Percentiles rank a stretch among this genome's conserved stretches.
Evolutionary conservation across 1,140 invertebrate species (phyloP).

Genomic region (Drosophila takahashii): DNA sequence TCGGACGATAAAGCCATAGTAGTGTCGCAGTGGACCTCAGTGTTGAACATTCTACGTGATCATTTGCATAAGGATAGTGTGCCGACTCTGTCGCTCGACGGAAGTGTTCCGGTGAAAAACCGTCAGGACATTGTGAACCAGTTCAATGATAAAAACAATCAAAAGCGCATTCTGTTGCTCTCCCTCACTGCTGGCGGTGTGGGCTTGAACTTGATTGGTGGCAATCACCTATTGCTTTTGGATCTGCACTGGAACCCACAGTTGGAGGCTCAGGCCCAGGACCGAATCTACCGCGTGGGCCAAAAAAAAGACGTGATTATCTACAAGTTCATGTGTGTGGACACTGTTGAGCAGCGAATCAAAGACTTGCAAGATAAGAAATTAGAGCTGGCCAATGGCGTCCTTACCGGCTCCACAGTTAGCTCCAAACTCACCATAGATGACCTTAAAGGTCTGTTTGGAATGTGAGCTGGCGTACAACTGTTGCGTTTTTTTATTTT

Average conservation of each 20-base stretch:
- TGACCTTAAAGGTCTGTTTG: constrained; percentile 92
- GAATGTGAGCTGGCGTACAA: constrained; percentile 84
- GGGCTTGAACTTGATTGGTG: constrained; percentile 95
- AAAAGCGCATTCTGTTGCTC: constrained; percentile 89
- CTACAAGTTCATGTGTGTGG: constrained; percentile 93
- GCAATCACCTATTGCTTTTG: constrained; percentile 94
- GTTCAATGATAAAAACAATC: constrained; percentile 88
- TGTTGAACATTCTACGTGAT: constrained; percentile 89
- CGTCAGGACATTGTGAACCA: constrained; percentile 88
- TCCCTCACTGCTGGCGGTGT: constrained; percentile 96
- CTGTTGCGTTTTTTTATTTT: not conserved
- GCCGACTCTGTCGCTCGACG: constrained; percentile 88
- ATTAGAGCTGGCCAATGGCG: constrained; percentile 90
- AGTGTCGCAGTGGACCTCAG: constrained; percentile 94
- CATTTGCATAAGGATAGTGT: constrained; percentile 87
- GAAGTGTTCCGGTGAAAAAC: constrained; percentile 88
- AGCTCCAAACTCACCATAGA: constrained; percentile 90
- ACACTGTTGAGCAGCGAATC: constrained; percentile 95
- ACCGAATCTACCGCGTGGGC: constrained; percentile 95
- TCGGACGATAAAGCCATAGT: constrained; percentile 90
- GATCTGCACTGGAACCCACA: constrained; percentile 99
- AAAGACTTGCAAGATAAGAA: constrained; percentile 92
- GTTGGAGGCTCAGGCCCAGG: constrained; percentile 95
- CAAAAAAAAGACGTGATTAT: constrained; percentile 93
- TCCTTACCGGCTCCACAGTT: constrained; percentile 88